phyloP scores from a whole-genome alignment of 2,888 invertebrate genomes.

The Tridacna gigas region DNA sequence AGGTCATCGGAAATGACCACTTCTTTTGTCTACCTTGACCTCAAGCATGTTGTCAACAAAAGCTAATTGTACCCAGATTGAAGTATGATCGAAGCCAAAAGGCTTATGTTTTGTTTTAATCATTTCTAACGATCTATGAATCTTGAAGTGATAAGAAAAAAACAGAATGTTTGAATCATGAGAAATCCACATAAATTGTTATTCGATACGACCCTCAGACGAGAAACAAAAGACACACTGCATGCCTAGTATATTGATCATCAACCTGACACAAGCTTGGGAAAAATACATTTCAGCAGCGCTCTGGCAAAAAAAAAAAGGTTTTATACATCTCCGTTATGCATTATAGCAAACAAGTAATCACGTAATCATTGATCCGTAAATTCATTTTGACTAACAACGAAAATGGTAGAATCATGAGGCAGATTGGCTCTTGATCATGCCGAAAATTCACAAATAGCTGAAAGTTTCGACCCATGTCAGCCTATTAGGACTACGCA shows the following conservation, averaged over 20 bases:
- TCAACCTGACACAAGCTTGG: background rate
- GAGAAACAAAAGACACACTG: background rate
- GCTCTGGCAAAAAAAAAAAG: no score
- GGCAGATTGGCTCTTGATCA: no score
- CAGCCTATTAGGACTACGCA: no score
- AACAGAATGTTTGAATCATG: conserved; percentile 22
- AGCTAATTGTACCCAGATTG: conserved; percentile 4
- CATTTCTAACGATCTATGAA: conserved; percentile 10
- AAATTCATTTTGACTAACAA: no score
- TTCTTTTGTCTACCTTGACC: conserved; percentile 14
- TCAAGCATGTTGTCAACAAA: conserved; percentile 19
- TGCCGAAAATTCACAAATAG: no score
- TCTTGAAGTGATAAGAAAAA: conserved; percentile 15
- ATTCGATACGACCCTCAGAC: background rate
- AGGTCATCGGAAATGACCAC: conserved; percentile 8
- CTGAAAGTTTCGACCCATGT: no score
- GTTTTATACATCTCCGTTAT: no score
- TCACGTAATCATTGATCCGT: no score
- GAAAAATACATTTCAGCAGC: no score
- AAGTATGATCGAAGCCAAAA: conserved; percentile 12
- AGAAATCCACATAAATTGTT: conserved; percentile 24
- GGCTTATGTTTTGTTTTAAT: conserved; percentile 29
- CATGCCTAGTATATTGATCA: background rate
- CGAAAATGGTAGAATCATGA: no score
- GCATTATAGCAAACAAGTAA: no score